phyloP scores from a whole-genome alignment of 2,113 vertebrate genomes.

The Thamnophis sirtalis region DNA sequence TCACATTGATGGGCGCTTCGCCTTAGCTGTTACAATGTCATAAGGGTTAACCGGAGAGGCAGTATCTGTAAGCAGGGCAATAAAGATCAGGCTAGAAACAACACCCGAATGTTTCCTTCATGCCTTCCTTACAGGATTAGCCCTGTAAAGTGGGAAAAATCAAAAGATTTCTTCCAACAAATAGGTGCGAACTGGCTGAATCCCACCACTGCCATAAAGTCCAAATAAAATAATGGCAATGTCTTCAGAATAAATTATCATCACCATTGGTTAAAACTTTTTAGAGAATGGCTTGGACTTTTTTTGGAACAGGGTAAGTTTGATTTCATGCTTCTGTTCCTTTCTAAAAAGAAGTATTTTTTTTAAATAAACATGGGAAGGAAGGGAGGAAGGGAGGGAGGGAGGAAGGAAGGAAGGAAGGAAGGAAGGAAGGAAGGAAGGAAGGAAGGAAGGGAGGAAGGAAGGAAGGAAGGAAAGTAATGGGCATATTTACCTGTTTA shows the following conservation, averaged over 20 bases:
- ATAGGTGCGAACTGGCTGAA: too few species aligned
- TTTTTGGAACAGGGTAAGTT: background rate
- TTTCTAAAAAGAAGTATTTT: background rate
- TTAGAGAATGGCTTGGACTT: background rate
- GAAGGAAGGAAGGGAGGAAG: background rate
- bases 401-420: background rate
- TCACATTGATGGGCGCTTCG: too few species aligned
- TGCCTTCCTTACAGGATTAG: too few species aligned
- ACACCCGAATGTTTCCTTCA: too few species aligned
- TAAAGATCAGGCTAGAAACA: too few species aligned
- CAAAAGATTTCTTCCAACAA: too few species aligned
- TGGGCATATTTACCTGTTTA: background rate
- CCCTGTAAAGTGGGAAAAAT: too few species aligned
- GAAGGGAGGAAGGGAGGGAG: background rate
- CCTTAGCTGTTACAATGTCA: too few species aligned
- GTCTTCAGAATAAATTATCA: background rate
- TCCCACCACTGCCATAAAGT: background rate
- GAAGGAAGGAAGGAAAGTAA: background rate
- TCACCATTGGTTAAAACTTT: background rate
- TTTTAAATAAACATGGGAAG: background rate
- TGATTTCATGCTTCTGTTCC: background rate
- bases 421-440: background rate
- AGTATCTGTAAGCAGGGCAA: too few species aligned
- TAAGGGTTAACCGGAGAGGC: too few species aligned
- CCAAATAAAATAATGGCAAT: background rate